Conservation (phyloP, 1,140 invertebrate species). For the Neotoxoptera formosana region DNA sequence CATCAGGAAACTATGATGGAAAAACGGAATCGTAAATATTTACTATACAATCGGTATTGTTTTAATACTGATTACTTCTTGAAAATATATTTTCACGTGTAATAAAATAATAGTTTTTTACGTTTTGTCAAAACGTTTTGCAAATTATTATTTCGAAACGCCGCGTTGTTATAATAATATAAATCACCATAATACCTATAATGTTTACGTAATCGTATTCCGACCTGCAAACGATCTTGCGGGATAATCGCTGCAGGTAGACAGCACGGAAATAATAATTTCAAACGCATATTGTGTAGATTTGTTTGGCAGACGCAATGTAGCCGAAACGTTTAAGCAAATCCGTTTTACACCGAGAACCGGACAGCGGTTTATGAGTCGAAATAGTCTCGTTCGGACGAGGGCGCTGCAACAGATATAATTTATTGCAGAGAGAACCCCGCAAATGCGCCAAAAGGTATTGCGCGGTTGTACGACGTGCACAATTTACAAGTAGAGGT, state of each 20-base stretch:
- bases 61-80: not conserved
- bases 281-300: not conserved
- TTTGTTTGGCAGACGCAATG: not conserved
- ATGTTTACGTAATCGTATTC: no score
- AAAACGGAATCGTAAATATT: no score
- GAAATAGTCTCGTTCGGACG: not conserved
- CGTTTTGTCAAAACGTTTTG: not conserved
- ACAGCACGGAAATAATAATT: not conserved
- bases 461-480: not conserved
- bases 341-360: not conserved
- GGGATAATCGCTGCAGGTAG: no score
- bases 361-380: not conserved
- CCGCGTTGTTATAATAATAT: no score
- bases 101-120: not conserved
- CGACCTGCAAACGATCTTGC: no score
- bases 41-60: no score
- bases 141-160: not conserved
- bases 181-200: no score
- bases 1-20: no score
- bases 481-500: not conserved
- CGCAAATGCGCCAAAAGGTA: not conserved
- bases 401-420: not conserved
- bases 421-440: not conserved
- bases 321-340: not conserved
- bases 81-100: not conserved